These are phyloP conservation scores for Crypturellus tataupa DNA, from an alignment of 2,797 vertebrate species.

Conservation along the genomic window DNA sequence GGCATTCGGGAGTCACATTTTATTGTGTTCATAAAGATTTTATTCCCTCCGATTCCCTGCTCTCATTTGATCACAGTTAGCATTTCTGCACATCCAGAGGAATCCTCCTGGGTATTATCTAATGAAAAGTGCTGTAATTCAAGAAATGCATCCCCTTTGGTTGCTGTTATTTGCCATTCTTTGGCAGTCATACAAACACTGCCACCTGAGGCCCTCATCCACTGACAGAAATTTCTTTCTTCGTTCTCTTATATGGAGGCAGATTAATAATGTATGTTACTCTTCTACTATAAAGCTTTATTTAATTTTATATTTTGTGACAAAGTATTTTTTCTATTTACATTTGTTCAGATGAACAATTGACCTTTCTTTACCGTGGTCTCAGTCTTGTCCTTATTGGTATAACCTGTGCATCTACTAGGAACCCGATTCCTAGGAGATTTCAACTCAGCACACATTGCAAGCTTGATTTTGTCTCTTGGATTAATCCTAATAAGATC, in stretches of 20 bases:
- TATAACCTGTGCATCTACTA: background rate
- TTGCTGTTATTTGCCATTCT: conserved; percentile 20
- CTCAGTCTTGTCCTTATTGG: background rate
- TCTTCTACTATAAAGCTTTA: background rate
- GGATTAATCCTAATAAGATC: background rate
- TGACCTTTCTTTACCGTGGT: background rate
- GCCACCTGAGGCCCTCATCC: background rate
- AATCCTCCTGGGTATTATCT: conserved; percentile 31
- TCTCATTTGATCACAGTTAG: background rate
- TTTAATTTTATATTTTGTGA: background rate
- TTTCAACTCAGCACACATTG: background rate
- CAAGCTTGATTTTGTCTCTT: background rate
- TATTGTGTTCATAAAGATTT: background rate
- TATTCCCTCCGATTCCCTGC: background rate
- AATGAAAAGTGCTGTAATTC: conserved; percentile 72
- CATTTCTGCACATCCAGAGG: conserved; percentile 9
- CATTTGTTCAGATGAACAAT: background rate
- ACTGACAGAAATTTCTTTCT: background rate
- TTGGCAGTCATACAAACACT: conserved; percentile 47
- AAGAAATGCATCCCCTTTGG: conserved; percentile 33
- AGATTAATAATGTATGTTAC: background rate
- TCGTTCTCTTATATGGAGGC: background rate
- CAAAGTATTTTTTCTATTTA: background rate
- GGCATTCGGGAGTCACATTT: background rate
- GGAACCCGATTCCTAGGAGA: background rate